These are phyloP conservation scores for Electrophaes corylata DNA, from an alignment of 2,888 invertebrate species.

Conservation along the genomic window DNA sequence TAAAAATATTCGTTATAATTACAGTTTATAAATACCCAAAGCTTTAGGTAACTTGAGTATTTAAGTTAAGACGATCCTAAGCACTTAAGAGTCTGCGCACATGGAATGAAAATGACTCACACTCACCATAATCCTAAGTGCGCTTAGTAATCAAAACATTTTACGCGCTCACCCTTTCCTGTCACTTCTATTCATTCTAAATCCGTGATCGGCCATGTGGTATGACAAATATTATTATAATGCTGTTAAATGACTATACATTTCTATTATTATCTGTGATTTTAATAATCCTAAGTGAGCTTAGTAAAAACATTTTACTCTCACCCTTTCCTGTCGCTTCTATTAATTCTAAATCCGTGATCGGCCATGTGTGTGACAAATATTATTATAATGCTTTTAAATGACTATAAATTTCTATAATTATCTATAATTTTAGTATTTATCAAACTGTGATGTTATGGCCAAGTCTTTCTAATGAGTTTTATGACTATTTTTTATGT, in stretches of 20 bases:
- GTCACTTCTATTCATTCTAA: conserved; percentile 53
- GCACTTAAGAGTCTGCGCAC: background rate
- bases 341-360: conserved; percentile 41
- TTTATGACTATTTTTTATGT: too few species aligned
- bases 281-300: conserved; percentile 39
- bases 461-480: conserved; percentile 54
- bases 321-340: conserved; percentile 60
- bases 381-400: conserved; percentile 73
- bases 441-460: conserved; percentile 43
- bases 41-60: background rate
- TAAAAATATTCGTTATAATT: too few species aligned
- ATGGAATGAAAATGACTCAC: conserved; percentile 4
- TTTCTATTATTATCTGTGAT: conserved; percentile 56
- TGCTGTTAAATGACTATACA: conserved; percentile 52
- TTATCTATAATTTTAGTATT: conserved; percentile 54
- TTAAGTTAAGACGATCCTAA: background rate
- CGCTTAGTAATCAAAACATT: conserved; percentile 23
- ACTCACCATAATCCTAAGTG: conserved; percentile 16
- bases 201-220: conserved; percentile 58
- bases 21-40: too few species aligned
- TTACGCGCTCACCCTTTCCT: conserved; percentile 30
- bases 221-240: conserved; percentile 70
- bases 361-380: conserved; percentile 65
- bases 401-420: conserved; percentile 45
- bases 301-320: conserved; percentile 27